These are phyloP conservation scores for Teleogryllus occipitalis DNA, from an alignment of 1,140 invertebrate genomes.

Conservation along the genomic window DNA sequence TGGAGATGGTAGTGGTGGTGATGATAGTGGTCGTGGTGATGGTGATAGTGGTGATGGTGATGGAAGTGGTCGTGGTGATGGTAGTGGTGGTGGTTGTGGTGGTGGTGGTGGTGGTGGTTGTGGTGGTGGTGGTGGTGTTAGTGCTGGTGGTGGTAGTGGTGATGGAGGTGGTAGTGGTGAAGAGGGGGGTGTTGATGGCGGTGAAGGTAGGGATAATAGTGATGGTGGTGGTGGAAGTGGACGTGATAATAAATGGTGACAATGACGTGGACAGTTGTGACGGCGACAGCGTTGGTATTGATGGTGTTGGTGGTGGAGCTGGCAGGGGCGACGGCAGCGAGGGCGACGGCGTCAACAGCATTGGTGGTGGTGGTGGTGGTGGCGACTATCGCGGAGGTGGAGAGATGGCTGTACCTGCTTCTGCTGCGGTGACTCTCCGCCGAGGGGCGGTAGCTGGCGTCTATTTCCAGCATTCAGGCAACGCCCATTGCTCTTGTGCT, in stretches of 20 bases:
- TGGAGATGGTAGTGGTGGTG: not conserved
- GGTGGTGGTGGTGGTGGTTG: not conserved
- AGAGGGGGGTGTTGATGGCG: not conserved
- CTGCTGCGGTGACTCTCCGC: too few relatives aligned
- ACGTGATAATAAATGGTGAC: not conserved
- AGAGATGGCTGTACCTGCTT: too few relatives aligned
- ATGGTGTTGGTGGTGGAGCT: too few relatives aligned
- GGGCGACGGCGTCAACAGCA: too few relatives aligned
- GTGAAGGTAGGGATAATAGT: not conserved
- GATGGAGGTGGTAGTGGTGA: not conserved
- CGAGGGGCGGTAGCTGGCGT: too few relatives aligned
- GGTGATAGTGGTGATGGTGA: not conserved
- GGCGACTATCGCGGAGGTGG: too few relatives aligned
- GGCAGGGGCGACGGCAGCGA: too few relatives aligned
- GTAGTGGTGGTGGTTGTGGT: not conserved
- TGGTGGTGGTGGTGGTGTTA: not conserved
- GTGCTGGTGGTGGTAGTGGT: not conserved
- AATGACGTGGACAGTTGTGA: too few relatives aligned
- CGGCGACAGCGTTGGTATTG: too few relatives aligned
- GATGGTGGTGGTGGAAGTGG: not conserved
- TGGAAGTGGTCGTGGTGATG: not conserved
- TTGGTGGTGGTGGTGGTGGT: too few relatives aligned
- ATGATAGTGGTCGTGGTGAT: not conserved
- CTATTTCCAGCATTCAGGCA: too few relatives aligned
- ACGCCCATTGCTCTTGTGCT: too few relatives aligned